Evolutionary conservation across 2,888 invertebrate genomes (phyloP).

Genomic region (Epiblema foenella): DNA sequence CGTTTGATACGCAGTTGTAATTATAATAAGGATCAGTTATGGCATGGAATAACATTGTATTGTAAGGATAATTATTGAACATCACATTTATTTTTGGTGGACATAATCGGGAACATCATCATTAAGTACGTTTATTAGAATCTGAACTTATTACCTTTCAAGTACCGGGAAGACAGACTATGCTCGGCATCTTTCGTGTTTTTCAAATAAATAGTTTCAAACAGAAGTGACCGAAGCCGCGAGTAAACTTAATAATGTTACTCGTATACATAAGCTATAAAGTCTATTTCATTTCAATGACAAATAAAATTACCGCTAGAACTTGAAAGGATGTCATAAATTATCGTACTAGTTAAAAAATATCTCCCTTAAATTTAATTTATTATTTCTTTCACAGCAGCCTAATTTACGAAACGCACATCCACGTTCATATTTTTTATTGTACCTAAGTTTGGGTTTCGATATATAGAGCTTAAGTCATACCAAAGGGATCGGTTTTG

Average conservation of each 20-base stretch:
- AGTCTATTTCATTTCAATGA: neutral
- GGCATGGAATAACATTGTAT: neutral
- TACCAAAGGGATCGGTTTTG: too few relatives aligned
- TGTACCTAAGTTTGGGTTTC: too few relatives aligned
- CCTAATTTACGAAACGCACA: too few relatives aligned
- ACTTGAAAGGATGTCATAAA: neutral
- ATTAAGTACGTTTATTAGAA: neutral
- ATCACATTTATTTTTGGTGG: neutral
- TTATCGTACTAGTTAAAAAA: neutral
- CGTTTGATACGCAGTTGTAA: slow-evolving; percentile 2
- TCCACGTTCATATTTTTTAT: too few relatives aligned
- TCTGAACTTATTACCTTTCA: neutral
- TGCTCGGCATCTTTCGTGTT: too few relatives aligned
- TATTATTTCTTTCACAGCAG: too few relatives aligned
- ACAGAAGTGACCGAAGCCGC: too few relatives aligned
- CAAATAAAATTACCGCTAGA: neutral
- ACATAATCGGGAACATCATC: neutral
- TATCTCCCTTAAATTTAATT: neutral
- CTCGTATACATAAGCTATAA: neutral
- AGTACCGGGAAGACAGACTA: too few relatives aligned
- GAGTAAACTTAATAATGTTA: too few relatives aligned
- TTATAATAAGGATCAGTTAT: neutral
- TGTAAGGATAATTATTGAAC: neutral
- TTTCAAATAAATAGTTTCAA: too few relatives aligned
- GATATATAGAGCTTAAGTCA: too few relatives aligned